phyloP scores from a whole-genome alignment of 2,797 vertebrate genomes.

The Hyperoplus lanceolatus region DNA sequence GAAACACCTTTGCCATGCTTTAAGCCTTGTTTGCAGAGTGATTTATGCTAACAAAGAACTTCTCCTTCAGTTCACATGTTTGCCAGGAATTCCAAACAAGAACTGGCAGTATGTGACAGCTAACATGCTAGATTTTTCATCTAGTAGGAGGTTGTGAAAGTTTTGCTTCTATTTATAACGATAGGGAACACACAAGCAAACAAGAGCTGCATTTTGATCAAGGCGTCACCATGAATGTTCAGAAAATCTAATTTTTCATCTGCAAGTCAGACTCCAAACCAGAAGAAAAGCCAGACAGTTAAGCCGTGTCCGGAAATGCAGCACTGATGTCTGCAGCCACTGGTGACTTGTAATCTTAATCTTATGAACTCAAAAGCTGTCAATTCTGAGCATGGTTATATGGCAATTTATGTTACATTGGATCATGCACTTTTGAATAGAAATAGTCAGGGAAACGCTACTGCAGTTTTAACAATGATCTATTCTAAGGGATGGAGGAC shows the following conservation, averaged over 20 bases:
- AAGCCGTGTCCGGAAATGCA: slow-evolving; percentile 26
- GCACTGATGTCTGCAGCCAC: slow-evolving; percentile 19
- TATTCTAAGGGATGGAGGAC: not conserved
- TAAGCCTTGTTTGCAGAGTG: slow-evolving; percentile 56
- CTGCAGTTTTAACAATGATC: not conserved
- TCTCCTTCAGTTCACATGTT: slow-evolving; percentile 43
- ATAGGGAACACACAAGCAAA: slow-evolving; percentile 16
- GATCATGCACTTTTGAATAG: slow-evolving; percentile 8
- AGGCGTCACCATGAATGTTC: slow-evolving; percentile 8
- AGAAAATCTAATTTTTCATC: slow-evolving; percentile 32
- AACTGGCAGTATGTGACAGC: slow-evolving; percentile 54
- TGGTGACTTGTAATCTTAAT: slow-evolving; percentile 18
- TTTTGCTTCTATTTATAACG: slow-evolving; percentile 54
- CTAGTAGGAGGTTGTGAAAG: slow-evolving; percentile 29
- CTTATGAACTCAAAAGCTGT: slow-evolving; percentile 25
- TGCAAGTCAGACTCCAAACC: slow-evolving; percentile 12
- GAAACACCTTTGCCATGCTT: slow-evolving; percentile 43
- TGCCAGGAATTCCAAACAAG: slow-evolving; percentile 42
- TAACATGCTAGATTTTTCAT: slow-evolving; percentile 45
- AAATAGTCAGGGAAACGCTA: not conserved
- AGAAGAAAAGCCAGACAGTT: slow-evolving; percentile 39
- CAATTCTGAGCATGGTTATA: slow-evolving; percentile 8
- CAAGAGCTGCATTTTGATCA: slow-evolving; percentile 27
- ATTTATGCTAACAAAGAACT: slow-evolving; percentile 56
- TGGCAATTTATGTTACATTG: slow-evolving; percentile 6